Percentiles rank a stretch among this genome's conserved stretches.
phyloP scores from a whole-genome alignment of 2,888 invertebrate genomes.

The Nymphalis urticae region DNA sequence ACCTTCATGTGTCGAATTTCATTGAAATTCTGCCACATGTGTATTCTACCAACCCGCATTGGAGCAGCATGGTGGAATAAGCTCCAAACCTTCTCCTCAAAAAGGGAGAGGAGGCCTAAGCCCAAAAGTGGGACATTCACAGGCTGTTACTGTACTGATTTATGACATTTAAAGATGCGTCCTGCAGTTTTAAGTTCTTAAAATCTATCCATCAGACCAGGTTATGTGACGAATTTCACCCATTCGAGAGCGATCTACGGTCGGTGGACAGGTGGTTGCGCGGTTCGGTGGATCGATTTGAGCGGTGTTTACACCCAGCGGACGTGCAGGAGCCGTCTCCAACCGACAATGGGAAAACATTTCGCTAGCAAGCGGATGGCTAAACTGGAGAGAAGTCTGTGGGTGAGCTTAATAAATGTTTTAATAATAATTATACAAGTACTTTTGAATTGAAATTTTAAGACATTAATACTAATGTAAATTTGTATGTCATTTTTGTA shows the following conservation, averaged over 20 bases:
- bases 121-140: too few species aligned
- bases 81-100: too few species aligned
- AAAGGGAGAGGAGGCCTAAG: background rate
- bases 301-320: slow-evolving; percentile 66
- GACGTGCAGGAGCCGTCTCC: slow-evolving; percentile 53
- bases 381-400: slow-evolving; percentile 53
- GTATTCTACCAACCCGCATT: too few species aligned
- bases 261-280: slow-evolving; percentile 66
- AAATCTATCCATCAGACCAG: slow-evolving; percentile 41
- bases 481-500: too few species aligned
- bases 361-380: slow-evolving; percentile 66
- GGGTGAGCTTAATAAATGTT: slow-evolving; percentile 39
- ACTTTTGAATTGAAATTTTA: too few species aligned
- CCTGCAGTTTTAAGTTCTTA: background rate
- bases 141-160: too few species aligned
- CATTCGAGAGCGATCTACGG: slow-evolving; percentile 58
- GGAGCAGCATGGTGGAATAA: too few species aligned
- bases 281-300: slow-evolving; percentile 65
- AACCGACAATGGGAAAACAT: slow-evolving; percentile 55
- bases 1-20: too few species aligned
- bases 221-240: slow-evolving; percentile 42
- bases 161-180: background rate
- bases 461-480: too few species aligned
- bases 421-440: too few species aligned
- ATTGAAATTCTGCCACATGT: too few species aligned